phyloP scores from a whole-genome alignment of 2,113 vertebrate genomes.

The Aix galericulata region DNA sequence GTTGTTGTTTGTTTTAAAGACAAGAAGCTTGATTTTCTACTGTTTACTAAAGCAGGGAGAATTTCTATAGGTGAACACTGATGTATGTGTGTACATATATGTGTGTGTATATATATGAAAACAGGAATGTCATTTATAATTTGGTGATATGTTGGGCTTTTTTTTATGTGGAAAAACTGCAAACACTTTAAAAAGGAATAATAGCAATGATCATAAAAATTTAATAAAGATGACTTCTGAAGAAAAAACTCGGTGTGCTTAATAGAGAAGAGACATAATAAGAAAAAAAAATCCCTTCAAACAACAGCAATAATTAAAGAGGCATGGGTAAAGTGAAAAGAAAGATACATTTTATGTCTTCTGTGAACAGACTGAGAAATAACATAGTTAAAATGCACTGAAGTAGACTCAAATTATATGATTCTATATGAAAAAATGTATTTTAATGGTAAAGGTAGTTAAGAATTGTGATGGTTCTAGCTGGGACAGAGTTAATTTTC shows the following conservation, averaged over 20 bases:
- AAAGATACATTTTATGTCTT: not conserved
- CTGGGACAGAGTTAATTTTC: too few relatives aligned
- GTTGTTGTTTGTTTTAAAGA: not conserved
- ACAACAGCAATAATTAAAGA: not conserved
- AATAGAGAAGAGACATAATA: not conserved
- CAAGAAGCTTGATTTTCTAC: not conserved
- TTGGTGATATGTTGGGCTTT: not conserved
- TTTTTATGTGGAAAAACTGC: not conserved
- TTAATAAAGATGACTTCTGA: not conserved
- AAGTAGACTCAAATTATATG: not conserved
- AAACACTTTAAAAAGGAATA: not conserved
- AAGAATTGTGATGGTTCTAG: too few relatives aligned
- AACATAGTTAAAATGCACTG: not conserved
- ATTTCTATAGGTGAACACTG: not conserved
- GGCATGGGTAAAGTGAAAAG: not conserved
- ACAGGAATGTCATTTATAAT: not conserved
- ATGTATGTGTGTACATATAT: too few relatives aligned
- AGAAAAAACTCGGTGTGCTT: not conserved
- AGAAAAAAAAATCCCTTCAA: not conserved
- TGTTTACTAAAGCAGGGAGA: not conserved
- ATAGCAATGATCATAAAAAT: not conserved
- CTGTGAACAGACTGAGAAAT: not conserved
- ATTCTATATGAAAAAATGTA: not conserved
- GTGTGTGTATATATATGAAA: rapidly evolving
- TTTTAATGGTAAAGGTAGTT: not conserved